A percentile compares a stretch with the other conserved stretches of the same genome.
phyloP scores from a whole-genome alignment of 2,113 vertebrate species.

The Salvelinus namaycush region DNA sequence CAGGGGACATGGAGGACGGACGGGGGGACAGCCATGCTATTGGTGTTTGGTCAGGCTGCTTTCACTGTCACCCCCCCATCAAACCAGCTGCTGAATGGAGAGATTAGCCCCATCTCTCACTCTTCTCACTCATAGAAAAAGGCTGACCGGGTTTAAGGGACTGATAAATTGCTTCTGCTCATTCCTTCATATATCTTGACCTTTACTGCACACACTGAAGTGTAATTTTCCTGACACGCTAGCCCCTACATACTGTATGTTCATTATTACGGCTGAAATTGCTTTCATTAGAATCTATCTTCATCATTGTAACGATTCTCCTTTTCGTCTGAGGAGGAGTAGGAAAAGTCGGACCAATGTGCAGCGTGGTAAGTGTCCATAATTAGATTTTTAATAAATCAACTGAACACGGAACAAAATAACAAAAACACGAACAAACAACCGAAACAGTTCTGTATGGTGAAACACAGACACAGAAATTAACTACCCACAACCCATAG shows the following conservation, averaged over 20 bases:
- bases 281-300: background rate
- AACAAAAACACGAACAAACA: no score
- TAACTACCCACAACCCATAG: no score
- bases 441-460: no score
- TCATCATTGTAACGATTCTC: background rate
- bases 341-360: no score
- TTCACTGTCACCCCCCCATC: background rate
- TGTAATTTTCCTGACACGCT: constrained; percentile 13
- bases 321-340: no score
- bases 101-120: background rate
- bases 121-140: background rate
- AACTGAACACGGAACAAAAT: no score
- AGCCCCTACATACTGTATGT: constrained; percentile 17
- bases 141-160: background rate
- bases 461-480: no score
- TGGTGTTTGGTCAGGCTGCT: background rate
- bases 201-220: constrained; percentile 16
- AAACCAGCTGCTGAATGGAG: background rate
- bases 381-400: no score
- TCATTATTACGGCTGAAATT: background rate
- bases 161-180: constrained; percentile 6
- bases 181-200: constrained; percentile 25
- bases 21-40: background rate
- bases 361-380: no score
- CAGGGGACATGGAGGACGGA: background rate